phyloP scores from a whole-genome alignment of 2,113 vertebrate species.

The Hippocampus mohnikei region DNA sequence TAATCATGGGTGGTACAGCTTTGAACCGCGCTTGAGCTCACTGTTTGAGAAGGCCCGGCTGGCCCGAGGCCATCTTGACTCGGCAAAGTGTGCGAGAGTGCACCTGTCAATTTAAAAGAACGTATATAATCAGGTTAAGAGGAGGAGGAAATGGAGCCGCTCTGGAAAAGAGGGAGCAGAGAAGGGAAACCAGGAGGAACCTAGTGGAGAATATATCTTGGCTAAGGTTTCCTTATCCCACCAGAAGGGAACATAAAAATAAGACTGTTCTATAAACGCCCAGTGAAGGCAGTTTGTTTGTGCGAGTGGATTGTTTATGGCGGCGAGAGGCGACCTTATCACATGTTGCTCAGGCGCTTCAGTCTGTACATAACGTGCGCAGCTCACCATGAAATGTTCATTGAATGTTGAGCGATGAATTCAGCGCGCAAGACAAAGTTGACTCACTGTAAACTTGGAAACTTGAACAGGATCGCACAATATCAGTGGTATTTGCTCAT shows the following conservation, averaged over 20 bases:
- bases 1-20: constrained; percentile 21
- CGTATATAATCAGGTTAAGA: constrained; percentile 60
- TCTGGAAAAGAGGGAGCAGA: constrained; percentile 39
- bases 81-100: constrained; percentile 40
- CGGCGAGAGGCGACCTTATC: constrained; percentile 4
- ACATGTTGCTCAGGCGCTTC: constrained; percentile 9
- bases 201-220: constrained; percentile 42
- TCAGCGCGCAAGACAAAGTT: too few species aligned
- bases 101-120: constrained; percentile 37
- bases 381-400: not conserved
- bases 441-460: too few species aligned
- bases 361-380: not conserved
- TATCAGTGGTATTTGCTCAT: too few species aligned
- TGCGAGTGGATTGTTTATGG: constrained; percentile 20
- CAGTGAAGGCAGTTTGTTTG: constrained; percentile 25
- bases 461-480: too few species aligned
- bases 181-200: constrained; percentile 37
- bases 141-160: constrained; percentile 59
- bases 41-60: constrained; percentile 43
- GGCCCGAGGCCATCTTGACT: constrained; percentile 62
- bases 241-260: constrained; percentile 8
- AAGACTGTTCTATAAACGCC: constrained; percentile 17
- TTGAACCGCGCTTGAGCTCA: constrained; percentile 38
- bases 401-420: too few species aligned
- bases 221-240: constrained; percentile 10